Evolutionary conservation across 2,113 vertebrate species (phyloP), one percentile per base, ranked within the genome.

Genomic region (Synodontis membranacea): DNA sequence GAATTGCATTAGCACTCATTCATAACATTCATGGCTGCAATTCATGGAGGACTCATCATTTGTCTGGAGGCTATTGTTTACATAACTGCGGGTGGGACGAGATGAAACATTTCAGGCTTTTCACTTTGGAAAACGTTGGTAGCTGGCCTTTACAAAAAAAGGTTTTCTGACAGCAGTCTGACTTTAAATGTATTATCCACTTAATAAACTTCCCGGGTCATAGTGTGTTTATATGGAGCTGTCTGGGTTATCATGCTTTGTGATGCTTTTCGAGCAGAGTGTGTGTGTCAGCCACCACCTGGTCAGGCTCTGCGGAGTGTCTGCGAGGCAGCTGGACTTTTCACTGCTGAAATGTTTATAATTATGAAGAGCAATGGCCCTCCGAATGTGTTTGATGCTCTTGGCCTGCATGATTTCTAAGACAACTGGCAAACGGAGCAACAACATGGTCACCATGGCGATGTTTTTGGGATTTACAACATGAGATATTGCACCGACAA

Each of bases 261-360:
- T 25, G 6, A 23, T 52, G 78, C 78, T 87, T 66, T 42, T 52
- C 54, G 42, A 56, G 9, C 14, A 21, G 72, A 86, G 46, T 10
- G 60, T 48, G 70, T 48, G 39, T 44, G 50, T 80, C 62, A 17
- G 60, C 12, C 14, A 12, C 31, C n/a, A 23, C n/a, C 75, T 85
- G 50, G 64, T 76, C 11, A 37, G 56, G 70, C 46, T 31, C 46
- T 80, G 34, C 58, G n/a, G 5, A 39, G 34, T 34, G n/a, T 46
- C 87, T 34, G 81, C 84, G 60, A 86, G 81, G 48, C 19, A 3
- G 42, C 60, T 78, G 84, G 66, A 89, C 86, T 39, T 83, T 89
- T 85, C 83, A 86, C 25, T 62, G 19, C 15, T 86, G 91, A 91
- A 83, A 78, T 88, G 82, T 92, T 93, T 91, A 92, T 84, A 86